phyloP scores from a whole-genome alignment of 2,113 vertebrate genomes.

The Corvus cornix region DNA sequence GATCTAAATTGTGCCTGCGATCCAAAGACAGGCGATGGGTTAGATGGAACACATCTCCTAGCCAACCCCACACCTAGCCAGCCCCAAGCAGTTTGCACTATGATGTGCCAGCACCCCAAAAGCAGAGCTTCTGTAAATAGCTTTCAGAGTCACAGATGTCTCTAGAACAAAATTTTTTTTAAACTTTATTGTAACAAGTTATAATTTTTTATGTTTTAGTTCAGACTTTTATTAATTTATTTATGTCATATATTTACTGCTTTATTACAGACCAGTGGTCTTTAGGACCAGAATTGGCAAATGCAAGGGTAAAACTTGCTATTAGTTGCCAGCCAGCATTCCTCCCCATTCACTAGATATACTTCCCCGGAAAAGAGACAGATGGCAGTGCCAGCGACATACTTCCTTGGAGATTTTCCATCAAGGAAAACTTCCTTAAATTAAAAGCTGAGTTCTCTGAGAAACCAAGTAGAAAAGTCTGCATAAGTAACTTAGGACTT shows the following conservation, averaged over 20 bases:
- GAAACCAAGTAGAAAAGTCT: neutral
- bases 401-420: slow-evolving; percentile 25
- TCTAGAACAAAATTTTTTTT: neutral
- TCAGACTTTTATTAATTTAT: neutral
- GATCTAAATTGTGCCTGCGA: neutral
- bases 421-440: neutral
- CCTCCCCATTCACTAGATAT: neutral
- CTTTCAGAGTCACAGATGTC: neutral
- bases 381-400: neutral
- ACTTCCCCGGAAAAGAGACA: neutral
- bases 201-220: neutral
- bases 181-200: neutral
- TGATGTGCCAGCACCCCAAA: neutral
- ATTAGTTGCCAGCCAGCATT: neutral
- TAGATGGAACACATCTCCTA: neutral
- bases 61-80: neutral
- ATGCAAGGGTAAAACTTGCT: neutral
- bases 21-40: neutral
- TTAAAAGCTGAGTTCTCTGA: slow-evolving; percentile 2
- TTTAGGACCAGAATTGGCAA: neutral
- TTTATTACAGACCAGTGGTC: neutral
- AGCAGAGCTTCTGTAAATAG: neutral
- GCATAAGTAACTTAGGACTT: neutral
- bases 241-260: neutral
- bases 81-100: neutral